A percentile compares a stretch with the other conserved stretches of the same genome.
These are phyloP conservation scores for Ostrea edulis DNA, from an alignment of 1,140 invertebrate species.

Conservation along the genomic window DNA sequence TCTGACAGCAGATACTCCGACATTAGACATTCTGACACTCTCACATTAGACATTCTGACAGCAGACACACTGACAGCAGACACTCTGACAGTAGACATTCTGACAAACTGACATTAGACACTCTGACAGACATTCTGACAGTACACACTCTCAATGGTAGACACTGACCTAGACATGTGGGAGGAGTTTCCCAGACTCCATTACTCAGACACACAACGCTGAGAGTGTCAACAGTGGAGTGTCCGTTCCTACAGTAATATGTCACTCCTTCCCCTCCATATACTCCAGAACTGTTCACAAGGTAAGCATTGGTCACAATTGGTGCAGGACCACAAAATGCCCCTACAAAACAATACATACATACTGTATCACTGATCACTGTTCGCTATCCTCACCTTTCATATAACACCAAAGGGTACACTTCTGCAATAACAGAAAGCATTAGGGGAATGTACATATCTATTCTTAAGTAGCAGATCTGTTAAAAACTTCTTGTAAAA, in stretches of 20 bases:
- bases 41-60: constrained; percentile 30
- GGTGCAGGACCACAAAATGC: constrained; percentile 55
- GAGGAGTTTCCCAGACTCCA: constrained; percentile 50
- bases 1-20: no score
- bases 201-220: constrained; percentile 56
- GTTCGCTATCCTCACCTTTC: no score
- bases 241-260: constrained; percentile 56
- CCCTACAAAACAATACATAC: constrained; percentile 46
- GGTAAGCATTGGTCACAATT: constrained; percentile 52
- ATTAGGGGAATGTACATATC: neutral
- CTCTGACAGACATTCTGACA: neutral
- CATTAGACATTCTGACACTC: neutral
- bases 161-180: constrained; percentile 54
- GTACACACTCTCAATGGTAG: neutral
- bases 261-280: constrained; percentile 52
- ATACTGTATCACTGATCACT: no score
- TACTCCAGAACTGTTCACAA: constrained; percentile 45
- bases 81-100: neutral
- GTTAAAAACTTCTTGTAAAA: neutral
- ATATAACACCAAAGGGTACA: neutral
- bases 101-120: neutral
- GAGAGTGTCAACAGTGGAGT: constrained; percentile 8
- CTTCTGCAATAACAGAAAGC: no score
- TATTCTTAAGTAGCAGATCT: neutral
- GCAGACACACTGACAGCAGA: neutral